Evolutionary conservation across 1,140 invertebrate genomes (phyloP).

Genomic region (Bathynomus jamesi): DNA sequence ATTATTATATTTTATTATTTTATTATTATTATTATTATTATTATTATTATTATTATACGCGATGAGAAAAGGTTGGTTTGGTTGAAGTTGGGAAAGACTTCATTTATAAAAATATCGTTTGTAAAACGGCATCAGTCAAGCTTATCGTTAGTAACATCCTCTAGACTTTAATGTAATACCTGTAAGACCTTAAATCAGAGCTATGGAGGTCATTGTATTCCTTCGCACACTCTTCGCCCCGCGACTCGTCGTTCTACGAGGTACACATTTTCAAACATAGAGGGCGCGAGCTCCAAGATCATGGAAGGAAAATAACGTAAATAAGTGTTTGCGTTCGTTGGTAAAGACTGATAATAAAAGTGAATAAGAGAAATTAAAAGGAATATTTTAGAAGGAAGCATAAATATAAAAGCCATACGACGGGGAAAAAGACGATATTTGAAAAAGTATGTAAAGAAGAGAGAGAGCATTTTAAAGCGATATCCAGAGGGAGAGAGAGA

Average conservation of each 20-base stretch:
- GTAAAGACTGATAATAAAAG: neutral
- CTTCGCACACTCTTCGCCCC: neutral
- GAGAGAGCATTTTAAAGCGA: neutral
- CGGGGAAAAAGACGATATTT: neutral
- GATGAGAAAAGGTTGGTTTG: neutral
- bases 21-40: too few species aligned
- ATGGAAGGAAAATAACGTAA: neutral
- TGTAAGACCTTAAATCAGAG: neutral
- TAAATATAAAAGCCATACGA: neutral
- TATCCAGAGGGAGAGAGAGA: neutral
- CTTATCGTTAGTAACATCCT: neutral
- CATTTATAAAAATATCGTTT: neutral
- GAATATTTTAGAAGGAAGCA: neutral
- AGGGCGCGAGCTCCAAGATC: neutral
- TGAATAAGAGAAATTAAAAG: neutral
- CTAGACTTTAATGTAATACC: neutral
- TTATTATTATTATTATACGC: too few species aligned
- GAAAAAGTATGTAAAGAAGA: neutral
- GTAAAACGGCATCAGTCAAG: neutral
- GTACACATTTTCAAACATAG: neutral
- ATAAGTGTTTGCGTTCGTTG: neutral
- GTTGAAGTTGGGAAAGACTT: too few species aligned
- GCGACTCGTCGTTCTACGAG: neutral
- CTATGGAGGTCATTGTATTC: neutral
- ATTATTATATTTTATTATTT: neutral